Conservation (phyloP, 2,888 invertebrate genomes). For the Chymomyza caudatula region DNA sequence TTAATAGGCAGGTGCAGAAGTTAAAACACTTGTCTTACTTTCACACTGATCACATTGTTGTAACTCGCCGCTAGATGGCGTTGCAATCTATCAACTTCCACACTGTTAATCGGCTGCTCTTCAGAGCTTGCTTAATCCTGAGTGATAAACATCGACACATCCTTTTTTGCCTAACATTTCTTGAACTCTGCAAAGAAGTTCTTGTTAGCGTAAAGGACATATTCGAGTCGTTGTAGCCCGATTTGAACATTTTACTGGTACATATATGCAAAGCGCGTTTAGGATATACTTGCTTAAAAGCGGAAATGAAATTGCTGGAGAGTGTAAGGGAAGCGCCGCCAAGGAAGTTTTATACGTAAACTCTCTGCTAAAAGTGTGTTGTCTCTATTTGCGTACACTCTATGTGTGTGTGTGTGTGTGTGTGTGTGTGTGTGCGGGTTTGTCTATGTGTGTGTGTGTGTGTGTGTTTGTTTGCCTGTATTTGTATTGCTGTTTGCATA, state of each 20-base stretch:
- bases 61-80: too few species aligned
- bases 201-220: too few species aligned
- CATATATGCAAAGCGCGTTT: neutral
- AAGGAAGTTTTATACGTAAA: neutral
- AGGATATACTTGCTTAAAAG: slow-evolving; percentile 1
- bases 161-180: too few species aligned
- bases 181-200: too few species aligned
- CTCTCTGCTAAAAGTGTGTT: neutral
- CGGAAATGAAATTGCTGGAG: slow-evolving; percentile 22
- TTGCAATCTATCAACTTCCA: too few species aligned
- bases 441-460: neutral
- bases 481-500: slow-evolving; percentile 8
- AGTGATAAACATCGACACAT: too few species aligned
- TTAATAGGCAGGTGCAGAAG: too few species aligned
- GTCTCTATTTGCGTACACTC: neutral
- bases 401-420: neutral
- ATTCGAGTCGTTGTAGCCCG: neutral
- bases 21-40: too few species aligned
- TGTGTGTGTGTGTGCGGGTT: neutral
- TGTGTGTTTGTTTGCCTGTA: neutral
- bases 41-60: too few species aligned
- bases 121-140: too few species aligned
- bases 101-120: too few species aligned
- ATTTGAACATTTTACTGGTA: neutral
- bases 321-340: neutral